Base-by-base conservation (phyloP, 2,797 vertebrate genomes). In the Danionella dracula region DNA sequence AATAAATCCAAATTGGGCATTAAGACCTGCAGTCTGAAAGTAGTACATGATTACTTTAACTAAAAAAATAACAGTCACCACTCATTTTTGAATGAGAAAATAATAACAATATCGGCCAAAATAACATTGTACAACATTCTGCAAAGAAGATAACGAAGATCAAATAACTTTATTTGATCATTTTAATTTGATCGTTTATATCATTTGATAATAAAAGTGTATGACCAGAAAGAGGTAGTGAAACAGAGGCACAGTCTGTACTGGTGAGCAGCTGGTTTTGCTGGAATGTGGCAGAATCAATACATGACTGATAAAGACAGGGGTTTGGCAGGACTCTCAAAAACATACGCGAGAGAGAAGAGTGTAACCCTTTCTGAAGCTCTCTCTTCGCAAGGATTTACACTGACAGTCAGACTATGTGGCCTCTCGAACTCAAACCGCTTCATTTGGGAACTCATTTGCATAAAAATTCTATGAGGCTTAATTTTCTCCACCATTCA, bases 361-460 rank as follows among this genome's bases (percentile, higher is more conserved):
- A 27, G 6, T 3, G 23, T 41, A 67, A 67, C 54, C 56, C 66
- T 68, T n/a, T 1, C 20, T 50, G 13, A 1, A 46, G 34, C 23
- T 64, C 58, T 57, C 57, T 66, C 31, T 46, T 72, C 17, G 34
- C 17, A 55, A 59, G 69, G 45, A 71, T 62, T 62, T 46, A 54
- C 41, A 57, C 51, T 63, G 63, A 67, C 74, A 71, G 38, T 20
- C 68, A 64, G 59, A 15, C 44, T 37, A 19, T 29, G 34, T 48
- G 53, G 58, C 54, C 44, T 16, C 58, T 44, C 50, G 61, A 58
- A 73, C 48, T 63, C 56, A 20, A 57, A 3, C 46, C 46, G 50
- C 63, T 70, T 72, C 66, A 75, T 78, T 80, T 75, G 74, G 69
- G 72, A 78, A 68, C 71, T 77, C 62, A 48, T 78, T 76, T 76